A percentile compares a stretch with the other conserved stretches of the same genome.
Evolutionary conservation across 2,888 invertebrate species (phyloP).

Genomic region (Ptycholaimellus sp.): DNA sequence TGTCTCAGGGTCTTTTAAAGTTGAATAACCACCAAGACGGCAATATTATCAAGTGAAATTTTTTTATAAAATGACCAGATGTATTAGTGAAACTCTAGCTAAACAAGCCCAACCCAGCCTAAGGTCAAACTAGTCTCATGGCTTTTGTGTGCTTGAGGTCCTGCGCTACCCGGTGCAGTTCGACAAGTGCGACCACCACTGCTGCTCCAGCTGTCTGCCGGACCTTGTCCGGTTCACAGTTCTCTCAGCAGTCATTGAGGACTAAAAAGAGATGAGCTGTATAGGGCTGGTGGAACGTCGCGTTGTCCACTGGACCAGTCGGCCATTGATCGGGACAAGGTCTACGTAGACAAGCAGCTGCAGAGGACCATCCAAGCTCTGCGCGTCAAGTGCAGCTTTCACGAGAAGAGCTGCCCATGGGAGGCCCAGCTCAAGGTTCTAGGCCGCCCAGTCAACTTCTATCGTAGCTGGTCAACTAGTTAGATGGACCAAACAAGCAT

Average conservation of each 20-base stretch:
- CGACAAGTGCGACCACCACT: slow-evolving; percentile 21
- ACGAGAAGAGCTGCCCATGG: slow-evolving; percentile 26
- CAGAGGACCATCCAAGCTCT: slow-evolving; percentile 22
- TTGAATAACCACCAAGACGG: no score
- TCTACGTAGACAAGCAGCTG: slow-evolving; percentile 17
- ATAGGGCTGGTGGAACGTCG: neutral
- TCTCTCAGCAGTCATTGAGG: neutral
- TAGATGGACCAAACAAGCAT: no score
- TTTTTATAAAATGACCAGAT: no score
- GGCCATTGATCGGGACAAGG: slow-evolving; percentile 5
- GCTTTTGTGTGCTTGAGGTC: slow-evolving; percentile 9
- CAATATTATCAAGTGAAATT: no score
- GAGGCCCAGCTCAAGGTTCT: slow-evolving; percentile 19
- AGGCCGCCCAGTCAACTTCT: no score
- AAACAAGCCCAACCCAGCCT: no score
- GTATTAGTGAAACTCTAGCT: no score
- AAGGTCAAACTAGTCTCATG: no score
- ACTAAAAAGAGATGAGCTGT: neutral
- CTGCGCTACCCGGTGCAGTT: slow-evolving; percentile 22
- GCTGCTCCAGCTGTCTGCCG: slow-evolving; percentile 21
- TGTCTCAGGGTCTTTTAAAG: neutral
- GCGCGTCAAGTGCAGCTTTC: slow-evolving; percentile 23
- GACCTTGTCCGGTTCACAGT: slow-evolving; percentile 16
- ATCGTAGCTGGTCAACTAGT: no score
- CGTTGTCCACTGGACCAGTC: slow-evolving; percentile 6